Evolutionary conservation across 2,797 vertebrate genomes (phyloP), one percentile per base, ranked within the genome.

Genomic region (Amphiprion clarkii): DNA sequence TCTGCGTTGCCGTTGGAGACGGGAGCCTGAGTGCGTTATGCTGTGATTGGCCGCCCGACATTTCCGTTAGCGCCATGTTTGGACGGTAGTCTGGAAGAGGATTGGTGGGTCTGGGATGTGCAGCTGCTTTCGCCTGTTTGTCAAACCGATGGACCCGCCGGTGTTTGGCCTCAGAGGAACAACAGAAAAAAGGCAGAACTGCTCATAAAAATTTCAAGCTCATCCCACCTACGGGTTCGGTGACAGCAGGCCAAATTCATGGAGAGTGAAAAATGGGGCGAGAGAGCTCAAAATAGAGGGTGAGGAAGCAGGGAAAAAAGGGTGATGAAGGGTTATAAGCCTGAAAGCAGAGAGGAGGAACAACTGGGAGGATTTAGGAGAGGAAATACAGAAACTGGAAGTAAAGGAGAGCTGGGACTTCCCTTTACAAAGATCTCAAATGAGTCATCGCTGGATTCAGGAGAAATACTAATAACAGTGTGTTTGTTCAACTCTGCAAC

Each of bases 141-240:
- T 79, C 54, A 83, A 57, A 88, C 25, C 57, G 85, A 88, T 76
- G 71, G 74, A 46, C 27, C 75, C 13, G 6, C 31, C 46, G 3
- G 48, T 73, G 61, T 82, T 33, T 58, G 59, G 63, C 66, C 64
- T 78, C 70, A 79, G 59, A 76, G 31, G 31, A 33, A 48, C 1
- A 40, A 58, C 69, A 42, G 49, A 60, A 29, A 64, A 78, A 87
- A 81, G 82, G 74, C 72, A 51, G 63, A 73, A 73, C 52, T 33
- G 46, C 84, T 89, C 78, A 86, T 89, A 63, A 87, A 87, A 88
- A 74, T 58, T 82, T 86, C 6, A 89, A 78, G 76, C 4, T n/a
- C 5, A 76, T 77, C 67, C 69, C 83, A 82, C 83, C 83, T 85
- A 67, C 83, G 79, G 63, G 60, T 21, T 85, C 44, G 49, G 52